Conservation (phyloP, 2,888 invertebrate genomes). For the Apeira syringaria region DNA sequence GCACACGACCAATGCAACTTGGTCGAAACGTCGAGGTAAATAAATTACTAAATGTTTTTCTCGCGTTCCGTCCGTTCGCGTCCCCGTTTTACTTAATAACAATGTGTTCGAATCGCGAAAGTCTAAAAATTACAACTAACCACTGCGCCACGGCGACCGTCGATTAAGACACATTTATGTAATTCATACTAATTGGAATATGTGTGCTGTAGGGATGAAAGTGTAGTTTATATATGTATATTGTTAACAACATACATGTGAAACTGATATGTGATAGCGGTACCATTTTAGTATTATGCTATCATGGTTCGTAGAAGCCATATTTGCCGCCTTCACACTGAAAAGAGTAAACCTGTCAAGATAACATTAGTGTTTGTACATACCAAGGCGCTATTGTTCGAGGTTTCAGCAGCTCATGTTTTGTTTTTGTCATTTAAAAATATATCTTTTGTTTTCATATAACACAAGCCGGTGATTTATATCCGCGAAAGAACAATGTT, state of each 20-base stretch:
- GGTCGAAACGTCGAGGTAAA: too few relatives aligned
- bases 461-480: not conserved
- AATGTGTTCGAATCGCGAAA: too few relatives aligned
- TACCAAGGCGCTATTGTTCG: constrained; percentile 57
- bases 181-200: too few relatives aligned
- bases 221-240: too few relatives aligned
- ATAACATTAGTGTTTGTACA: constrained; percentile 68
- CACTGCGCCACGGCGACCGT: too few relatives aligned
- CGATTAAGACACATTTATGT: too few relatives aligned
- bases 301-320: constrained; percentile 61
- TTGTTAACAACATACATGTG: constrained; percentile 20
- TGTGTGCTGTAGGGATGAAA: too few relatives aligned
- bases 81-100: too few relatives aligned
- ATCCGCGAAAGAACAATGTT: constrained; percentile 1
- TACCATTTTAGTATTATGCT: constrained; percentile 54
- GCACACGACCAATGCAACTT: too few relatives aligned
- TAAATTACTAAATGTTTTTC: too few relatives aligned
- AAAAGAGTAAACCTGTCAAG: constrained; percentile 75
- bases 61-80: too few relatives aligned
- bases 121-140: too few relatives aligned
- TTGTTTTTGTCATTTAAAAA: constrained; percentile 12
- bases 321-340: constrained; percentile 59
- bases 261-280: constrained; percentile 40
- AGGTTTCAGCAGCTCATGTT: constrained; percentile 27
- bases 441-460: constrained; percentile 3